A percentile compares a stretch with the other conserved stretches of the same genome.
Evolutionary conservation across 2,888 invertebrate species (phyloP).

Genomic region (Leptinotarsa rubiginosa): DNA sequence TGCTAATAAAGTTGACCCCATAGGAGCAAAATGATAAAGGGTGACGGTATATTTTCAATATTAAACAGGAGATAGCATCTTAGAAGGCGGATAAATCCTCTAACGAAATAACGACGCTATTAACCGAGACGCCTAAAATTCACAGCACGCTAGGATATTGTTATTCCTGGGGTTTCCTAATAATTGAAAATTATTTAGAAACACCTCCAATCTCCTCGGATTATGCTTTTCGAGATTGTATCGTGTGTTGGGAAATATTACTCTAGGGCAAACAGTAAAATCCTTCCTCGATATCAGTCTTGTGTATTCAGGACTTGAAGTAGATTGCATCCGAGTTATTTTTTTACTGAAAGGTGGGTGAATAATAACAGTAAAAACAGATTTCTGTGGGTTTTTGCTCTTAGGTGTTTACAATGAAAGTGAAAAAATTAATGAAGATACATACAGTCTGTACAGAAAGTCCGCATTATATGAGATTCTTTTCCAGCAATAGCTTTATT

Average conservation of each 20-base stretch:
- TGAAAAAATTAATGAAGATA: no score
- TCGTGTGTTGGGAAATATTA: neutral
- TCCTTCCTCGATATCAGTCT: neutral
- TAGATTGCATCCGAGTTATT: no score
- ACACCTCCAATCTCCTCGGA: neutral
- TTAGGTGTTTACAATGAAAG: no score
- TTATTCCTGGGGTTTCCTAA: neutral
- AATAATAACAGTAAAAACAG: no score
- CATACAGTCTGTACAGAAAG: no score
- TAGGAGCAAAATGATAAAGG: neutral
- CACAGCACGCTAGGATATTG: slow-evolving; percentile 2
- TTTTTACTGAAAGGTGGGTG: no score
- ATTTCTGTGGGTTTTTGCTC: no score
- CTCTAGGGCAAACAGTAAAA: neutral
- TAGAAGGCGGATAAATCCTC: neutral
- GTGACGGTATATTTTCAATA: neutral
- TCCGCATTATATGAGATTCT: no score
- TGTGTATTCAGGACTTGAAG: no score
- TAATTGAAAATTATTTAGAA: slow-evolving; percentile 10
- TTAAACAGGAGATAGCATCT: neutral
- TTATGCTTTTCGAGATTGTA: neutral
- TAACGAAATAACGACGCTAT: neutral
- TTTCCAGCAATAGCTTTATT: no score
- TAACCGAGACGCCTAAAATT: neutral
- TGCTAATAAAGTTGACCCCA: neutral